Evolutionary conservation across 2,888 invertebrate genomes (phyloP), one percentile per base, ranked within the genome.

Genomic region (Clanis bilineata): DNA sequence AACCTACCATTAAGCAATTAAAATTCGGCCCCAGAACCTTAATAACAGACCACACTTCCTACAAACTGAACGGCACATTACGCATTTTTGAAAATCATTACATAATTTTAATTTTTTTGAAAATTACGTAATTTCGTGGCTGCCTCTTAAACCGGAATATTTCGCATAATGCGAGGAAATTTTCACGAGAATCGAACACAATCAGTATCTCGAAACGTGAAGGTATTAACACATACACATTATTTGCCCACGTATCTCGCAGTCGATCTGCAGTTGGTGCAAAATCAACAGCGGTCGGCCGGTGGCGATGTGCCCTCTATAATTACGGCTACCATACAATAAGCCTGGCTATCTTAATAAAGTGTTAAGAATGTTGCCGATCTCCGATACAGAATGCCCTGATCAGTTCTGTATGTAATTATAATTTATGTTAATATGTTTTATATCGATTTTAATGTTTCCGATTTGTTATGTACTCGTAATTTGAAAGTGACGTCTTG

Each of bases 301-400:
- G 75, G 84, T 88, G 89, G 90, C 88, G 79, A 74, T 77, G 65
- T 61, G 57, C 63, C 64, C 64, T 66, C 70, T 86, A 73, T 85
- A 84, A 90, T 89, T 88, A 89, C 78, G 78, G 78, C 76, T 76
- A 72, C 83, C 83, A 83, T 84, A 79, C 82, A 82, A 85, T 74
- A 79, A 75, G 70, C 74, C 74, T 64, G 65, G 75, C 77, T 74
- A 79, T 82, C 82, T 88, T 89, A 88, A 89, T 87, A 82, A 81
- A 88, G 90, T 88, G 89, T 77, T 88, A 88, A 90, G 83, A 83
- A 83, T 78, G 69, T 76, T 74, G 71, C 68, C 69, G 76, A 83
- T 83, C 73, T 65, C 70, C 71, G 79, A 81, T 77, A 69, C 36
- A 54, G 43, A 28, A 44, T 43, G 2, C 21, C 18, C 18, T 44